Conservation (phyloP, 2,888 invertebrate species). For the Hydriomena furcata region DNA sequence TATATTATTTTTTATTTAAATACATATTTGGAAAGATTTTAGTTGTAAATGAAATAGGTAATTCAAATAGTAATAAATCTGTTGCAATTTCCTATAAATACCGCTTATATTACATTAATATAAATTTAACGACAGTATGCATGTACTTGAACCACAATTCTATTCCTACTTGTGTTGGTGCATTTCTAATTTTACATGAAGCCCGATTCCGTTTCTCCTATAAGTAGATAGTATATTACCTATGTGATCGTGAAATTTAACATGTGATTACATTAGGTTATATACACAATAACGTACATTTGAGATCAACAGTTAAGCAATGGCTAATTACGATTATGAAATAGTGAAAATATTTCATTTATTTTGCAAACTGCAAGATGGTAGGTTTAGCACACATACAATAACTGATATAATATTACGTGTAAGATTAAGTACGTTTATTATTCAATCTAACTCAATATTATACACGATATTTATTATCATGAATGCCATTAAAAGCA, state of each 20-base stretch:
- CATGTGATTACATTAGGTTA: slow-evolving; percentile 76
- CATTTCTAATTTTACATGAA: slow-evolving; percentile 73
- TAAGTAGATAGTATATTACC: slow-evolving; percentile 58
- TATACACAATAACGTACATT: slow-evolving; percentile 76
- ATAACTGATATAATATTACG: slow-evolving; percentile 19
- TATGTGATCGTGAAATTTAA: slow-evolving; percentile 77
- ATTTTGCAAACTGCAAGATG: slow-evolving; percentile 15
- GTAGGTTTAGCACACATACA: slow-evolving; percentile 28
- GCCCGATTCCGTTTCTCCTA: slow-evolving; percentile 61
- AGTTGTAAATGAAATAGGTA: no score
- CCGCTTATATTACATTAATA: slow-evolving; percentile 54
- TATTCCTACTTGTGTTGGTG: slow-evolving; percentile 79
- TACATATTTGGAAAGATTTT: no score
- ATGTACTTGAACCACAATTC: slow-evolving; percentile 66
- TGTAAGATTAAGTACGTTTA: background rate
- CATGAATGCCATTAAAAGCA: background rate
- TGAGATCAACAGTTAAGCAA: slow-evolving; percentile 81
- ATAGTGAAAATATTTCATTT: slow-evolving; percentile 46
- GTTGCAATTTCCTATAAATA: slow-evolving; percentile 52
- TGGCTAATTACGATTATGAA: slow-evolving; percentile 59
- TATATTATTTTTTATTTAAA: no score
- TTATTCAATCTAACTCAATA: background rate
- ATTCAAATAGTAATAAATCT: slow-evolving; percentile 56
- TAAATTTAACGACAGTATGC: slow-evolving; percentile 60
- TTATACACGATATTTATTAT: background rate